Percentiles rank a stretch among this genome's conserved stretches.
These are phyloP conservation scores for Ichneumoninae sp. DNA, from an alignment of 2,888 invertebrate species.

Conservation along the genomic window DNA sequence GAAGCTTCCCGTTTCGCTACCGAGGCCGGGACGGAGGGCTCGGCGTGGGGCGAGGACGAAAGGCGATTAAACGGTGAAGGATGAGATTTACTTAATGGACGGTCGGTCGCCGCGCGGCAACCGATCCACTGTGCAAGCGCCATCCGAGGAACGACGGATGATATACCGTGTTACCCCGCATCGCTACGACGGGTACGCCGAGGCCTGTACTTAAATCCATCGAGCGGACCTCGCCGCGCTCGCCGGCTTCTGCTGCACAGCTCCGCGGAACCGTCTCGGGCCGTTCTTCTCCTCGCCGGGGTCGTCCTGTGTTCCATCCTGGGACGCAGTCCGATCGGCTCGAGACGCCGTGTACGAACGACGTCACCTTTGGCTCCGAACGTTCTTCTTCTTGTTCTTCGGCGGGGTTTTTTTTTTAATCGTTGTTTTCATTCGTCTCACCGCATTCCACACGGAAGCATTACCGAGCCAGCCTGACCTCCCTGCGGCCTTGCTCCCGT, in stretches of 20 bases:
- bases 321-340: conserved; percentile 60
- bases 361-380: conserved; percentile 63
- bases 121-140: conserved; percentile 9
- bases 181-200: conserved; percentile 58
- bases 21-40: conserved; percentile 34
- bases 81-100: conserved; percentile 70
- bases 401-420: conserved; percentile 16
- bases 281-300: background rate
- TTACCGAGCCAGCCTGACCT: conserved; percentile 65
- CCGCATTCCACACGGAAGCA: conserved; percentile 67
- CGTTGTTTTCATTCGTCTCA: conserved; percentile 61
- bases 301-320: conserved; percentile 46
- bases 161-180: conserved; percentile 69
- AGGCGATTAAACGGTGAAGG: conserved; percentile 68
- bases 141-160: conserved; percentile 64
- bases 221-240: conserved; percentile 51
- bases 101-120: conserved; percentile 50
- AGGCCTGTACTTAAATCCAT: conserved; percentile 71
- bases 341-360: conserved; percentile 43
- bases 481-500: conserved; percentile 64
- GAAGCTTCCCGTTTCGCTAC: background rate
- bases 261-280: conserved; percentile 43
- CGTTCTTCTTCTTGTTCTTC: conserved; percentile 45
- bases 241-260: conserved; percentile 47
- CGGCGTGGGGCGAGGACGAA: conserved; percentile 52